Evolutionary conservation across 1,140 invertebrate species (phyloP), one percentile per base, ranked within the genome.

Genomic region (Apocrypta bakeri): DNA sequence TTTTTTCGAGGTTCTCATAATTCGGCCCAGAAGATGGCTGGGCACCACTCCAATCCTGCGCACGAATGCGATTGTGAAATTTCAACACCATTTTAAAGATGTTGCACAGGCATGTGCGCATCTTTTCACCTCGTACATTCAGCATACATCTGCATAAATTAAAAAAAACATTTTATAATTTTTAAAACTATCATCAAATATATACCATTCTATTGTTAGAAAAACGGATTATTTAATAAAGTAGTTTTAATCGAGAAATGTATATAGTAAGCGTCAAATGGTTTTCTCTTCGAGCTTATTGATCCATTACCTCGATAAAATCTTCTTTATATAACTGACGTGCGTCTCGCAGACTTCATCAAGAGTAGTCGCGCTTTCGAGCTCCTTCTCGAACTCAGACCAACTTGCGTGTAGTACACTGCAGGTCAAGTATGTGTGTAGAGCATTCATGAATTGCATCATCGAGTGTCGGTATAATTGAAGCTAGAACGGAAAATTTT

Each of bases 371-470:
- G 94, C 94, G 63, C 92, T 92, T 83, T 93, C 90, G 11, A 96
- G 87, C 86, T 94, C 94, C 72, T 93, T 93, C 86, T 95, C 94
- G 76, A 96, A 95, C 66, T 94, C 92, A 2, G 92, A 92, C 95
- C 95, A 96, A 25, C 95, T 95, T 0, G 93, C 92, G 63, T 95
- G 93, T 6, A 96, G 90, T 8, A 95, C 95, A 72, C 94, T 95
- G 6, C 94, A 94, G 0, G 94, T 94, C 63, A 96, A 91, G 87
- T 96, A 96, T 88, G 94, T 95, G 85, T 96, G 95, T 12, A 96
- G 87, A 0, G 95, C 94, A 76, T 94, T 93, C 79, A 96, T 93
- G 85, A 96, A 94, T 72, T 96, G 95, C 64, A 94, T 94, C 94
- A 96, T 95, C 27, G 95, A 93, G 86, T 96, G 95, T 2, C 96